phyloP scores from a whole-genome alignment of 1,140 invertebrate species.

The Drosophila oshimai region DNA sequence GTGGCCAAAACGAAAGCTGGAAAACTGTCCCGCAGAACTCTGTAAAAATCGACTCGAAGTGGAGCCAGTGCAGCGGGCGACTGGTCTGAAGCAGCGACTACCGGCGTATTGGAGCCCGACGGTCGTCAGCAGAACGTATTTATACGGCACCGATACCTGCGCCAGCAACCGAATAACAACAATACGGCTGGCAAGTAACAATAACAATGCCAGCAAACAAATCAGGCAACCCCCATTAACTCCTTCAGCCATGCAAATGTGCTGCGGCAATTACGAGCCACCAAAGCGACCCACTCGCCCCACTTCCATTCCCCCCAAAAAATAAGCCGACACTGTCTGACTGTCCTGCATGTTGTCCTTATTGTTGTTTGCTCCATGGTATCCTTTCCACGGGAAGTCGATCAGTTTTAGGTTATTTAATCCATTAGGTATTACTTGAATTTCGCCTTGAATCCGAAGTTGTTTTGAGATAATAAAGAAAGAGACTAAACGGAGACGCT shows the following conservation, averaged over 20 bases:
- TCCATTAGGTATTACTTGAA: too few relatives aligned
- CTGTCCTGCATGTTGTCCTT: slow-evolving; percentile 58
- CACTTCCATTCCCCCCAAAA: slow-evolving; percentile 17
- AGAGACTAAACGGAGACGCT: too few relatives aligned
- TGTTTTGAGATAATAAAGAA: too few relatives aligned
- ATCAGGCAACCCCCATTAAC: slow-evolving; percentile 78
- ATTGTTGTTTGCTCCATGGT: slow-evolving; percentile 5
- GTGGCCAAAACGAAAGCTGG: slow-evolving; percentile 10
- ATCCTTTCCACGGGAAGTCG: neutral
- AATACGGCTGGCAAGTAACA: slow-evolving; percentile 16
- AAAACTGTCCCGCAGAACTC: slow-evolving; percentile 1
- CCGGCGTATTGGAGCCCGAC: slow-evolving; percentile 72
- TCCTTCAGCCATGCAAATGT: slow-evolving; percentile 78
- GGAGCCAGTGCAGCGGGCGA: slow-evolving; percentile 45
- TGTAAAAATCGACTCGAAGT: slow-evolving; percentile 29
- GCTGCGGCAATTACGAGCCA: slow-evolving; percentile 67
- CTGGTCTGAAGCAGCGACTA: slow-evolving; percentile 52
- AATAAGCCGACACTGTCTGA: slow-evolving; percentile 52
- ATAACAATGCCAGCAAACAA: slow-evolving; percentile 53
- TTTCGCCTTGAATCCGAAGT: too few relatives aligned
- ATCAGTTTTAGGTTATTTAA: neutral
- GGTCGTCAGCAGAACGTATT: slow-evolving; percentile 59
- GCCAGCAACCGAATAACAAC: slow-evolving; percentile 56
- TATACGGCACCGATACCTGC: slow-evolving; percentile 58
- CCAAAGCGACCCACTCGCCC: slow-evolving; percentile 12